Base-by-base conservation (phyloP, 1,140 invertebrate species). In the Brachionus sp. region DNA sequence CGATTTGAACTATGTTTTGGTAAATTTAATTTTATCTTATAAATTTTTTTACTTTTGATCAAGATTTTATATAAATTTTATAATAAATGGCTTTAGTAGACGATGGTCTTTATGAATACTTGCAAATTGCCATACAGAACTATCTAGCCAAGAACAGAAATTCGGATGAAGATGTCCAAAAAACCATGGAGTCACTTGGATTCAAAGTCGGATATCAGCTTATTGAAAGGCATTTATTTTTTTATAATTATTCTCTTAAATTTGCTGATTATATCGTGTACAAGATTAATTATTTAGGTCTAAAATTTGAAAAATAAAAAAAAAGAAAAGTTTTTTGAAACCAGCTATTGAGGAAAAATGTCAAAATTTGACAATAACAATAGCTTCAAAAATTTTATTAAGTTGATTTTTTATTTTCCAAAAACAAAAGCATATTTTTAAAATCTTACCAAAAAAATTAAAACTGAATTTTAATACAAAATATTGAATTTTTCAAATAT, bases 121-220 rank as follows among this genome's bases (percentile, higher is more conserved):
- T 80, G 29, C 77, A 80, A 62, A 80, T 80, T 13, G 39, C 16
- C 37, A 35, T 80, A 13, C 62, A 62, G 13, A 62, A 62, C 57
- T 62, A 62, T 66, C 19, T 80, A 25, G 12, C 19, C 29, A 33
- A 50, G 33, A 57, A 80, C 23, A n/a, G 35, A 23, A 44, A 66
- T 25, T 42, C 35, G 16, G n/a, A 23, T n/a, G 77, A 80, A n/a
- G 50, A 80, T 57, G 37, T 80, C 2, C 77, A 62, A 39, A 80
- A 62, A 16, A 39, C 50, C 19, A 39, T 80, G 35, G 77, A 80
- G 10, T 57, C 77, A 12, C 9, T 80, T 29, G 77, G 50, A 7
- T 80, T 80, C 57, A 57, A 66, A 66, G 77, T 80, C 42, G 77
- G 77, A 16, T 80, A 80, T 44, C 50, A 42, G n/a, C 35, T 80